Conservation (phyloP, 2,888 invertebrate genomes). For the Spisula solida region DNA sequence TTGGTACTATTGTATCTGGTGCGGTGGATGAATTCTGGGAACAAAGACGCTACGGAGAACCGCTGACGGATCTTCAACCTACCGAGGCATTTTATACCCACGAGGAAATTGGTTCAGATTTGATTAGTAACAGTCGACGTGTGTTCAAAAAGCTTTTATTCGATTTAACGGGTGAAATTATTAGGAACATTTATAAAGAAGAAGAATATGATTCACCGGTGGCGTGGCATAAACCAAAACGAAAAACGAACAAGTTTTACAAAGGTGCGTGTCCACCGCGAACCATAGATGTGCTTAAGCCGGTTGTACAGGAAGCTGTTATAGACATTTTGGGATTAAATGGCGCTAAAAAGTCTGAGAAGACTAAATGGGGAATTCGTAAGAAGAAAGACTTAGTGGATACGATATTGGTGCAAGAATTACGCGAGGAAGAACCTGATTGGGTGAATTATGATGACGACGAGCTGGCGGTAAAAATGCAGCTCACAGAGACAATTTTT, state of each 20-base stretch:
- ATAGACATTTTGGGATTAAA: constrained; percentile 81
- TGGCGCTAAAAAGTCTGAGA: constrained; percentile 76
- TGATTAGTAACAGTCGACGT: constrained; percentile 79
- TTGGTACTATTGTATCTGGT: constrained; percentile 76
- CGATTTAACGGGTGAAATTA: constrained; percentile 86
- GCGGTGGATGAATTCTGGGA: constrained; percentile 85
- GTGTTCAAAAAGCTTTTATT: constrained; percentile 86
- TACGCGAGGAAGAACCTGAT: constrained; percentile 91
- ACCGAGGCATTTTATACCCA: constrained; percentile 78
- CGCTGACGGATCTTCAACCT: constrained; percentile 77
- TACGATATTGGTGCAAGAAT: constrained; percentile 91
- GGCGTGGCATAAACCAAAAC: constrained; percentile 89
- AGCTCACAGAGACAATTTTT: constrained; percentile 89
- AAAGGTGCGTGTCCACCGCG: constrained; percentile 81
- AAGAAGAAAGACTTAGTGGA: constrained; percentile 91
- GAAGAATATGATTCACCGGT: constrained; percentile 86
- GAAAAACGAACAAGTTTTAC: constrained; percentile 80
- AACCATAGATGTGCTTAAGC: constrained; percentile 80
- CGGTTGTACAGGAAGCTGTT: constrained; percentile 82
- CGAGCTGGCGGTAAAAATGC: constrained; percentile 91
- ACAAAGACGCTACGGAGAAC: constrained; percentile 81
- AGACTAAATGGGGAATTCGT: constrained; percentile 83
- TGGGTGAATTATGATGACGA: constrained; percentile 93
- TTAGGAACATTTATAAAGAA: constrained; percentile 85
- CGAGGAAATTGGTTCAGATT: constrained; percentile 71